Conservation (phyloP, 2,888 invertebrate genomes). For the Heliothis peltigera region DNA sequence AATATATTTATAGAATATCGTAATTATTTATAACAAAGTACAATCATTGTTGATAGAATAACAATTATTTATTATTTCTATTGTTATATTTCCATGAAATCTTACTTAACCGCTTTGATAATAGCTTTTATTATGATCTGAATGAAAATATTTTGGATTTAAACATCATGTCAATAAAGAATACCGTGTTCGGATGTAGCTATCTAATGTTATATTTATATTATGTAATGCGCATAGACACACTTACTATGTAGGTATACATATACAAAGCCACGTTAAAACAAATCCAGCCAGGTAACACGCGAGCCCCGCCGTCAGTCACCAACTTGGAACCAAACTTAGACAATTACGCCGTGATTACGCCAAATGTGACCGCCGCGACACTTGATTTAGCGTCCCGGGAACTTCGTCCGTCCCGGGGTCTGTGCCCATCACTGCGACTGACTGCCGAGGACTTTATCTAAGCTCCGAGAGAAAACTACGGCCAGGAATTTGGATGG, state of each 20-base stretch:
- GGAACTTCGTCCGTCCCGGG: constrained; percentile 41
- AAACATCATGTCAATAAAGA: too few relatives aligned
- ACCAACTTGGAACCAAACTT: constrained; percentile 57
- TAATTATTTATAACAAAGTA: too few relatives aligned
- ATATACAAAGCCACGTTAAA: constrained; percentile 13
- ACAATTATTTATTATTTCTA: too few relatives aligned
- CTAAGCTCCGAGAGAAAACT: constrained; percentile 40
- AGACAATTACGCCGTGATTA: constrained; percentile 62
- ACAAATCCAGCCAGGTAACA: constrained; percentile 21
- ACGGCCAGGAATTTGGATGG: constrained; percentile 17
- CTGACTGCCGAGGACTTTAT: constrained; percentile 42
- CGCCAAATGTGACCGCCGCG: constrained; percentile 59
- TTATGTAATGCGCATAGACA: too few relatives aligned
- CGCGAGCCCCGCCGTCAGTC: constrained; percentile 42
- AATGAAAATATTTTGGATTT: too few relatives aligned
- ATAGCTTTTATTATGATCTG: too few relatives aligned
- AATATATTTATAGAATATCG: not conserved
- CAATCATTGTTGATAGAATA: too few relatives aligned
- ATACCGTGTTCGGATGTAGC: too few relatives aligned
- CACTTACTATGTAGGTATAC: too few relatives aligned
- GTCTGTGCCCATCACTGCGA: constrained; percentile 46
- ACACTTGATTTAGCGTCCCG: constrained; percentile 55
- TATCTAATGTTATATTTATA: too few relatives aligned
- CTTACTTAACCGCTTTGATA: too few relatives aligned
- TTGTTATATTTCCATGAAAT: too few relatives aligned